Base-by-base conservation (phyloP, 2,797 vertebrate species). In the Coreius guichenoti region DNA sequence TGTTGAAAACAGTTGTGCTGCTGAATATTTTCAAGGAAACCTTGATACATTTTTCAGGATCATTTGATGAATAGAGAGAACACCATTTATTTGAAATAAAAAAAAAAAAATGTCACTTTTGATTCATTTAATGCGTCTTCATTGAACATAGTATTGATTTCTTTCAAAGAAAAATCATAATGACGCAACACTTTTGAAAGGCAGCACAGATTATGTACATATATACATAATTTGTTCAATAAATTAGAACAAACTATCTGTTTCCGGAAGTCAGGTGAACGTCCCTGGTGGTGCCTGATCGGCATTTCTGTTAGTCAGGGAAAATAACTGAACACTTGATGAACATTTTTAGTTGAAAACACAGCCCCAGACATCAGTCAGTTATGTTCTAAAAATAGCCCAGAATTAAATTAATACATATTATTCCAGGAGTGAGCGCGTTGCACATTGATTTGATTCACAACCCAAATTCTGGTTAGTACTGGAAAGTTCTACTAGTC, bases 381-480 rank as follows among this genome's bases (percentile, higher is more conserved):
- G 67, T 75, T 29, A 23, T 31, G 39, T n/a, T 65, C 56, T 49
- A 51, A 67, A 65, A 39, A 49, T 68, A n/a, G 19, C 3, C 47
- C 72, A 76, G 72, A 51, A 65, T 54, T 67, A 76, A 23, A 76
- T 49, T 67, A 39, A 75, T 65, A 70, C 14, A 16, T 65, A 74
- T 61, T 45, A 58, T 75, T 65, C n/a, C 21, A 39, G 43, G 45
- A 63, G 31, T 14, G 23, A 33, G 78, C 12, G 2, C 4, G 17
- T 83, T 31, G 16, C 16, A 39, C 8, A 76, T 83, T 76, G 82
- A 83, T 68, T 39, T 75, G 45, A 51, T 68, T 23, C 3, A 31
- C 58, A 26, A 36, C 16, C 17, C 26, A 76, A 49, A 67, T 33
- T 80, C 11, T 36, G 45, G 13, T 43, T 67, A 36, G 26, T 65